phyloP scores from a whole-genome alignment of 2,888 invertebrate genomes.

The Cryptocephalus moraei region DNA sequence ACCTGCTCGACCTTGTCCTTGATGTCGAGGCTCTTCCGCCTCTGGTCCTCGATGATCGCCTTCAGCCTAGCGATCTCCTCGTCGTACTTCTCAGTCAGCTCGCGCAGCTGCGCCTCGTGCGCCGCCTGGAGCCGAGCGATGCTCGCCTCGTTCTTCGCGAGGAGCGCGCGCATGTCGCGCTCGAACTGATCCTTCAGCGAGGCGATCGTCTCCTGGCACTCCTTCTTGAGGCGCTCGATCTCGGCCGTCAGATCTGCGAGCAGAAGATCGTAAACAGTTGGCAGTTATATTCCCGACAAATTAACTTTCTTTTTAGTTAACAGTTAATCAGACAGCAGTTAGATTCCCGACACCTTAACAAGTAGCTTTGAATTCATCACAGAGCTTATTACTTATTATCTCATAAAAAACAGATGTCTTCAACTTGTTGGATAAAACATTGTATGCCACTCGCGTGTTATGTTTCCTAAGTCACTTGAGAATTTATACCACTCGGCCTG shows the following conservation, averaged over 20 bases:
- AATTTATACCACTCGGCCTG: too few relatives aligned
- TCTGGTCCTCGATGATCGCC: slow-evolving; percentile 17
- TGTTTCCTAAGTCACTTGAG: too few relatives aligned
- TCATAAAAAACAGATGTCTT: too few relatives aligned
- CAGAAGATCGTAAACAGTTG: too few relatives aligned
- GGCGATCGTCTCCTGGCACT: slow-evolving; percentile 26
- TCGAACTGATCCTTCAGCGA: slow-evolving; percentile 45
- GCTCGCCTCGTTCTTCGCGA: slow-evolving; percentile 45
- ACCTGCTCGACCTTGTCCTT: slow-evolving; percentile 21
- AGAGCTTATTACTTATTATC: too few relatives aligned
- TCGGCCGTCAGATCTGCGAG: slow-evolving; percentile 3
- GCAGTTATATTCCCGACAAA: too few relatives aligned
- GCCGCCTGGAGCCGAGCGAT: slow-evolving; percentile 45
- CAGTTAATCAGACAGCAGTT: too few relatives aligned
- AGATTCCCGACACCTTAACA: too few relatives aligned
- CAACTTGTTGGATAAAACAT: too few relatives aligned
- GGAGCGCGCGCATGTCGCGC: slow-evolving; percentile 42
- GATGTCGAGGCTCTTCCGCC: slow-evolving; percentile 17
- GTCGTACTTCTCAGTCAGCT: slow-evolving; percentile 42
- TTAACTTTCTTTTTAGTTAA: too few relatives aligned
- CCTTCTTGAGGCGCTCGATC: slow-evolving; percentile 23
- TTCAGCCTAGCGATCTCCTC: slow-evolving; percentile 35
- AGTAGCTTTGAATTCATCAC: too few relatives aligned
- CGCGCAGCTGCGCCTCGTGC: slow-evolving; percentile 43
- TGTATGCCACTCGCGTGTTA: too few relatives aligned